Evolutionary conservation across 2,888 invertebrate genomes (phyloP), one percentile per base, ranked within the genome.

Genomic region (Chrysolina americana): DNA sequence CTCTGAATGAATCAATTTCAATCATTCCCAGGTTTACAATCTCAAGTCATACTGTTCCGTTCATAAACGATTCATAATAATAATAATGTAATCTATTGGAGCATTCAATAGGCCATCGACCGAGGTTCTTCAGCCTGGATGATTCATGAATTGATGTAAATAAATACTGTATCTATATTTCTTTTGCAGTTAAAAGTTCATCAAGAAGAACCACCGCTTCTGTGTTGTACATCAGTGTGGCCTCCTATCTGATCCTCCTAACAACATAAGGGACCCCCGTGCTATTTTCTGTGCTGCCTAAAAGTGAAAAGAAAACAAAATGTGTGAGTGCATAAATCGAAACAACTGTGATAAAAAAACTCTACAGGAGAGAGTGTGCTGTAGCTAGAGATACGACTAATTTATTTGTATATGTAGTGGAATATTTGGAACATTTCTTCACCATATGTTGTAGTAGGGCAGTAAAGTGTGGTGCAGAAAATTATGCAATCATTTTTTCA

Each of bases 141-240:
- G n/a, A n/a, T 44, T 44, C 44, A 8, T 28, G 28, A 2, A 28
- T 28, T 28, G 28, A 36, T 36, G 36, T 36, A 6, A 36, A 36
- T 36, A 8, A 36, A 0, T 6, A 8, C 8, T 8, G 3, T 36
- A 6, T 36, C 36, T 36, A 8, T 36, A 36, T 82, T 76, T 77
- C n/a, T n/a, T 66, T 83, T 83, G 75, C 83, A 84, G 82, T 83
- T 70, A 84, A 80, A 78, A 83, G 81, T 75, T 78, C 81, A 76
- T 79, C 83, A 73, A 79, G 75, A 15, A 21, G 19, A 11, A 59
- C 21, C 56, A 62, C 56, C 62, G 13, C 64, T 59, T 50, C 70
- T 65, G 3, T 72, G 56, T 15, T 66, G 41, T 71, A 71, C 41
- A 41, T 77, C 11, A 71, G 72, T 62, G 62, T 75, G 21, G 65